Conservation (phyloP, 2,797 vertebrate genomes). For the Rhinella marina region DNA sequence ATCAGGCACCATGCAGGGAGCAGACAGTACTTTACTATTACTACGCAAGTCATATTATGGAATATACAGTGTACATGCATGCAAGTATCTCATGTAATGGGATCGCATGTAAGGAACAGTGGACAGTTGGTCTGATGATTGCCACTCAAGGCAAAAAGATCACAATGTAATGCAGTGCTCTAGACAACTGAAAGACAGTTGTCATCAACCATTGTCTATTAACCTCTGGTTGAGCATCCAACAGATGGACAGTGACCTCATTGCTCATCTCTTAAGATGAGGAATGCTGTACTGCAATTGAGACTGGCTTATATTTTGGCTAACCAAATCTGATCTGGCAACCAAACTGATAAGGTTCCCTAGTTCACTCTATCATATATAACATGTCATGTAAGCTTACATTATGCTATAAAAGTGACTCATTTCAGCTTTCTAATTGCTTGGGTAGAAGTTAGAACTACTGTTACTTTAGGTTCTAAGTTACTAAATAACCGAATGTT, state of each 20-base stretch:
- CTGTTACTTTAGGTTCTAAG: conserved; percentile 18
- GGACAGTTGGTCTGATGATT: neutral
- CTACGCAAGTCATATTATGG: neutral
- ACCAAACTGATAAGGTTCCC: neutral
- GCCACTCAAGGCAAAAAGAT: neutral
- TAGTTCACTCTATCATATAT: neutral
- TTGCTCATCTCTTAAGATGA: neutral
- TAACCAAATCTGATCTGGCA: neutral
- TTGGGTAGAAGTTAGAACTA: conserved; percentile 13
- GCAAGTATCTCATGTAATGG: neutral
- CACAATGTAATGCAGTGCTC: neutral
- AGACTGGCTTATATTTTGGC: neutral
- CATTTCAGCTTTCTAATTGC: conserved; percentile 6
- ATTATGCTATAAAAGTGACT: conserved; percentile 1
- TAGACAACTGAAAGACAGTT: neutral
- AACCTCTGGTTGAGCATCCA: neutral
- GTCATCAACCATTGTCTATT: neutral
- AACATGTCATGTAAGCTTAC: neutral
- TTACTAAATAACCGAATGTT: conserved; percentile 19
- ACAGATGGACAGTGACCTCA: neutral
- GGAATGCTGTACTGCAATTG: neutral
- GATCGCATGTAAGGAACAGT: neutral
- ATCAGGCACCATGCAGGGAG: neutral
- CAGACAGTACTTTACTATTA: neutral
- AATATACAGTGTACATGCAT: neutral